Base-by-base conservation (phyloP, 2,113 vertebrate species). In the Hystrix cristata region DNA sequence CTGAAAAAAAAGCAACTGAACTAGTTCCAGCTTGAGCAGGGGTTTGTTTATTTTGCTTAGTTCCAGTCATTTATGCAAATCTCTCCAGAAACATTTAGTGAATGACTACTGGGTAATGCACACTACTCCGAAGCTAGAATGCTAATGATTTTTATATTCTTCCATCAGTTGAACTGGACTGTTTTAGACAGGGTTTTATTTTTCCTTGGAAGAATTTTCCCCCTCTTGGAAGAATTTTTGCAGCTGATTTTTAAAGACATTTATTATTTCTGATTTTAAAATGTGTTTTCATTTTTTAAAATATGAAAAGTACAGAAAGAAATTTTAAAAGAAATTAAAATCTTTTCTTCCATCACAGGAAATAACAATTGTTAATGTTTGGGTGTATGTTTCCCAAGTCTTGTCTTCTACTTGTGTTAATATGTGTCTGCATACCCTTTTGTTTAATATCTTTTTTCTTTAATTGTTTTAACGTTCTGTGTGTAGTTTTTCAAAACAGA, bases 1-100 rank as follows among this genome's bases (percentile, higher is more conserved):
- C 88, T 91, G 79, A n/a, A 48, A n/a, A 59, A 55, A 88, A 83
- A 86, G 83, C 89, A 78, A 89, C 34, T 95, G 97, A 94, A 94
- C 25, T 80, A 29, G 64, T 86, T 97, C 95, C 95, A 96, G 60
- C 13, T 91, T 94, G 89, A 96, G 85, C 74, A 65, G n/a, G 69
- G 80, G 43, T 72, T 94, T 97, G 79, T 96, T 96, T 95, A 95
- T 95, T 97, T 95, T 97, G 65, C 80, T 91, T 85, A 92, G 87
- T 59, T 72, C 46, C 69, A 89, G 76, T 87, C 84, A 88, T 93
- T 96, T 90, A 94, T 90, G 90, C 84, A 96, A 90, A 96, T 81
- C 13, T 0, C 16, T 65, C 65, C 91, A 82, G 78, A 93, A 96
- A 93, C 80, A 95, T 34, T 87, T 57, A 92, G 64, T 91, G 92